Conservation (phyloP, 2,888 invertebrate genomes). For the Magallana nippona region DNA sequence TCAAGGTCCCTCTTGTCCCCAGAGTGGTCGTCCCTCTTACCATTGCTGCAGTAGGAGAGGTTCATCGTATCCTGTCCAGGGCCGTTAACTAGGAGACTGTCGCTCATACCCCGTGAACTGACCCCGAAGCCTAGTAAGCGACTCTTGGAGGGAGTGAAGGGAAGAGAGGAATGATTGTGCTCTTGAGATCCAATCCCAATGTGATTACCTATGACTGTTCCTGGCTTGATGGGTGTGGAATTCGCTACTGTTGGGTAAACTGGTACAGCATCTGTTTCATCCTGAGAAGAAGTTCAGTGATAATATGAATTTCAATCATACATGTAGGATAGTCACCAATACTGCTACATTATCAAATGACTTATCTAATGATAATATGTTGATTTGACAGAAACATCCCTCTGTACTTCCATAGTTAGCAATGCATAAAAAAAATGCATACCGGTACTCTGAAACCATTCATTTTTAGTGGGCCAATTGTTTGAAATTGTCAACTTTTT, state of each 20-base stretch:
- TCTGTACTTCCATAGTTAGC: no score
- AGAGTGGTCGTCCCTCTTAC: not conserved
- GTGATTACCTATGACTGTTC: not conserved
- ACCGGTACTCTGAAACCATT: no score
- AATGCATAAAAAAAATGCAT: no score
- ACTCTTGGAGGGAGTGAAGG: slow-evolving; percentile 25
- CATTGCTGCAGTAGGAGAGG: slow-evolving; percentile 27
- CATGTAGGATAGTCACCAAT: no score
- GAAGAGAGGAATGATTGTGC: slow-evolving; percentile 12
- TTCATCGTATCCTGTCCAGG: slow-evolving; percentile 42
- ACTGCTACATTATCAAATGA: no score
- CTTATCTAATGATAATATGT: not conserved
- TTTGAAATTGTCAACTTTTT: no score
- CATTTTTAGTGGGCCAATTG: no score
- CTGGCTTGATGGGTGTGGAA: not conserved
- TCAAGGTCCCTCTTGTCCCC: not conserved
- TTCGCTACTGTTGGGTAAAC: not conserved
- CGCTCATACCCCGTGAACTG: slow-evolving; percentile 33
- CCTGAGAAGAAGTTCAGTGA: not conserved
- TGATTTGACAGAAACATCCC: not conserved
- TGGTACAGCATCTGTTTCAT: slow-evolving; percentile 17
- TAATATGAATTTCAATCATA: not conserved
- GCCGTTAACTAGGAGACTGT: slow-evolving; percentile 54
- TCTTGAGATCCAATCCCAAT: slow-evolving; percentile 2
- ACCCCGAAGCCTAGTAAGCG: not conserved